Percentiles rank a stretch among this genome's conserved stretches.
phyloP scores from a whole-genome alignment of 2,113 vertebrate species.

The Macaca mulatta region DNA sequence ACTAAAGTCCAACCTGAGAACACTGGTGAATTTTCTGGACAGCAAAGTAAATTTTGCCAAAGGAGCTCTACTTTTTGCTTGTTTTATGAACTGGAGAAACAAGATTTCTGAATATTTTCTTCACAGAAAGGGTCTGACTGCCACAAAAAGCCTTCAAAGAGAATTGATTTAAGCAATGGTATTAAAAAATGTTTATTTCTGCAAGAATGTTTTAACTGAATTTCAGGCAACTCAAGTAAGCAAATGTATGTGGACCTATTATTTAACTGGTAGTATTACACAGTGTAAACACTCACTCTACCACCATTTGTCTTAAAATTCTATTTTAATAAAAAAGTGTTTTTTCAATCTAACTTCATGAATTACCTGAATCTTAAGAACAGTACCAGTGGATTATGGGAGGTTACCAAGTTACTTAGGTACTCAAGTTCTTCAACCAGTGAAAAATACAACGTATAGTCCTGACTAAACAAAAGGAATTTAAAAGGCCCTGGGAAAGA shows the following conservation, averaged over 20 bases:
- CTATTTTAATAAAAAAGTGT: not conserved
- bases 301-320: not conserved
- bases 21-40: not conserved
- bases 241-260: not conserved
- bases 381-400: not conserved
- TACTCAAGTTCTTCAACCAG: constrained; percentile 23
- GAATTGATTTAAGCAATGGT: not conserved
- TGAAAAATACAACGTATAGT: not conserved
- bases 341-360: constrained; percentile 29
- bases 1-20: not conserved
- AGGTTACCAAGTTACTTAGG: not conserved
- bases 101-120: constrained; percentile 30
- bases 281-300: not conserved
- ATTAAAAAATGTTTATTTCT: constrained; percentile 11
- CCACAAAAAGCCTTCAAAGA: constrained; percentile 1
- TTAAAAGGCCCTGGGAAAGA: not conserved
- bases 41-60: constrained; percentile 30
- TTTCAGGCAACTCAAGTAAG: constrained; percentile 36
- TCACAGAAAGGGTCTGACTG: not conserved
- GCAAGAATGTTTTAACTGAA: constrained; percentile 10
- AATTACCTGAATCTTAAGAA: not conserved
- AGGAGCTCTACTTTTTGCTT: not conserved
- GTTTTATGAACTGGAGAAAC: not conserved
- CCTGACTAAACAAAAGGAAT: constrained; percentile 19
- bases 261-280: constrained; percentile 22